Conservation (phyloP, 2,888 invertebrate species). For the Isotomurus palustris region DNA sequence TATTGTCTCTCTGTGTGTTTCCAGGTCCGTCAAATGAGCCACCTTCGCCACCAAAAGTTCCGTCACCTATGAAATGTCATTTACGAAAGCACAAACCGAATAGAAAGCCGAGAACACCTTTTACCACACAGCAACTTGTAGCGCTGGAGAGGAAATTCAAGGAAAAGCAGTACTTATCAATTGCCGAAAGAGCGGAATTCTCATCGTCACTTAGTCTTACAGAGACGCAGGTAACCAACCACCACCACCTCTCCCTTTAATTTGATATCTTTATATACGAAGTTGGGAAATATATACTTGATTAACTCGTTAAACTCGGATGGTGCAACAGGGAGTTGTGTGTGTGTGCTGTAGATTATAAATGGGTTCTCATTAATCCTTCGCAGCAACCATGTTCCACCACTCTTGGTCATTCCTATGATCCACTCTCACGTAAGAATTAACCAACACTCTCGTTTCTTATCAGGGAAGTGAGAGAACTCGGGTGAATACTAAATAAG, state of each 20-base stretch:
- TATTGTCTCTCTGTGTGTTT: no score
- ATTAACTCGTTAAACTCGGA: neutral
- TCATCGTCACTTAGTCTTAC: conserved; percentile 57
- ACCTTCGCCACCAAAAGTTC: conserved; percentile 39
- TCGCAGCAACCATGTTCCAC: neutral
- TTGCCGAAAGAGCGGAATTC: conserved; percentile 62
- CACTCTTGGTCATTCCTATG: no score
- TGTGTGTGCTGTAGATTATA: neutral
- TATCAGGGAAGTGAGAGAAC: no score
- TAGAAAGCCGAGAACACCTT: conserved; percentile 61
- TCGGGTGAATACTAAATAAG: no score
- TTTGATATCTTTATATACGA: neutral
- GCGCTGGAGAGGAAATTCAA: conserved; percentile 59
- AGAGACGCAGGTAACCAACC: conserved; percentile 58
- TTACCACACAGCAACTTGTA: conserved; percentile 59
- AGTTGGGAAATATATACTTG: neutral
- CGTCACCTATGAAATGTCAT: conserved; percentile 44
- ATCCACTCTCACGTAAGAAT: no score
- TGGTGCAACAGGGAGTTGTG: neutral
- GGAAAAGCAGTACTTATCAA: conserved; percentile 60
- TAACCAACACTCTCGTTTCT: no score
- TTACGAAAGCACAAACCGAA: conserved; percentile 61
- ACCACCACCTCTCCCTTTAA: no score
- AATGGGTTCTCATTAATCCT: neutral
- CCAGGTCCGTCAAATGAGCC: conserved; percentile 43